Evolutionary conservation across 2,113 vertebrate genomes (phyloP).

Genomic region (Ailuropoda melanoleuca): DNA sequence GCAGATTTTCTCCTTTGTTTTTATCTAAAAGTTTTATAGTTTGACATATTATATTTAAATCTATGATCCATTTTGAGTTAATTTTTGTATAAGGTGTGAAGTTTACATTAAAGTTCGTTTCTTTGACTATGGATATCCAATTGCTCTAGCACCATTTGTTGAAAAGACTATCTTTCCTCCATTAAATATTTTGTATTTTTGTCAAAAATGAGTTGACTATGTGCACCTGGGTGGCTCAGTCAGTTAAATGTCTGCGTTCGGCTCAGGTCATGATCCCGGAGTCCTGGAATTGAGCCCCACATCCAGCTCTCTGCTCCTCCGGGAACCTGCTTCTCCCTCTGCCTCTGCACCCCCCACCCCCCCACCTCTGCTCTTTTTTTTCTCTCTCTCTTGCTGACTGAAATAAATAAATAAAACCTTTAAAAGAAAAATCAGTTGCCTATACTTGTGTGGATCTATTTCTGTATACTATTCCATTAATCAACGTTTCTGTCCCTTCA

Average conservation of each 20-base stretch:
- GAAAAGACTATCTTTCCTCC: background rate
- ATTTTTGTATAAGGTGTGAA: background rate
- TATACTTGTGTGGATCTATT: background rate
- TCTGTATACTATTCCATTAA: background rate
- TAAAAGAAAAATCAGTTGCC: background rate
- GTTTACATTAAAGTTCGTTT: background rate
- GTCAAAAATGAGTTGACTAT: background rate
- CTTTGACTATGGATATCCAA: background rate
- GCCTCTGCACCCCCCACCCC: background rate
- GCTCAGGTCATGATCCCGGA: background rate
- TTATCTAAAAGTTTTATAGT: conserved; percentile 24
- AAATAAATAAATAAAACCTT: background rate
- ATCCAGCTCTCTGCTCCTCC: background rate
- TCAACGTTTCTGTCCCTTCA: background rate
- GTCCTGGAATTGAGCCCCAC: background rate
- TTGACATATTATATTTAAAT: conserved; percentile 6
- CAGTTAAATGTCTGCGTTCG: background rate
- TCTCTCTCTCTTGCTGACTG: background rate
- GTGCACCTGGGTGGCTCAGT: background rate
- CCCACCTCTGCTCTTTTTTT: background rate
- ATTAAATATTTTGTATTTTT: background rate
- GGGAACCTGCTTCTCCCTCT: background rate
- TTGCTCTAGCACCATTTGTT: background rate
- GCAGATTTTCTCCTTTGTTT: background rate
- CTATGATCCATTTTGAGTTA: background rate